These are phyloP conservation scores for Lates calcarifer DNA, from an alignment of 2,113 vertebrate genomes.

Conservation along the genomic window DNA sequence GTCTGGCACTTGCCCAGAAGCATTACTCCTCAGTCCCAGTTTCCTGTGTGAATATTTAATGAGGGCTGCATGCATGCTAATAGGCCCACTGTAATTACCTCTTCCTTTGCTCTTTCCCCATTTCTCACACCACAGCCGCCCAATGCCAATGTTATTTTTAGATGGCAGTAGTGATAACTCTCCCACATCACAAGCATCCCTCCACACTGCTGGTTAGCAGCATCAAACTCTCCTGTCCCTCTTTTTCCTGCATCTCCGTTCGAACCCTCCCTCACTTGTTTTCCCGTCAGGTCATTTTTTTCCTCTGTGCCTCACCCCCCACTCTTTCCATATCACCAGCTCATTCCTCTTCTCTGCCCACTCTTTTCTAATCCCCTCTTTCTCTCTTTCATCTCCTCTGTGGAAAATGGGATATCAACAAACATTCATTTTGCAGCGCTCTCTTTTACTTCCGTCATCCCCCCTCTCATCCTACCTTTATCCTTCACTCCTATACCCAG, in stretches of 20 bases:
- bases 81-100: constrained; percentile 81
- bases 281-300: constrained; percentile 28
- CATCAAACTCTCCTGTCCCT: constrained; percentile 27
- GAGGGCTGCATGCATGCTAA: constrained; percentile 76
- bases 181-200: constrained; percentile 68
- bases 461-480: constrained; percentile 32
- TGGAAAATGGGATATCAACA: constrained; percentile 80
- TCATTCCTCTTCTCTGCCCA: constrained; percentile 70
- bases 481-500: constrained; percentile 20
- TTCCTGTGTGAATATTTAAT: constrained; percentile 86
- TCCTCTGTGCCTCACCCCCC: constrained; percentile 12
- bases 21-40: constrained; percentile 68
- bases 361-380: constrained; percentile 72
- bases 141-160: constrained; percentile 84
- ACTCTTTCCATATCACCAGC: constrained; percentile 56
- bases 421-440: constrained; percentile 67
- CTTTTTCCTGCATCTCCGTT: constrained; percentile 21
- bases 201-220: constrained; percentile 39
- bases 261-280: constrained; percentile 25
- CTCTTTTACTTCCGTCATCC: constrained; percentile 43
- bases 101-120: constrained; percentile 70
- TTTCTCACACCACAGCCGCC: constrained; percentile 71
- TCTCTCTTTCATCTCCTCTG: constrained; percentile 76
- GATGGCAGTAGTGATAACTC: constrained; percentile 80
- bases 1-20: constrained; percentile 68